Conservation (phyloP, 2,113 vertebrate species). For the Isurus oxyrinchus region DNA sequence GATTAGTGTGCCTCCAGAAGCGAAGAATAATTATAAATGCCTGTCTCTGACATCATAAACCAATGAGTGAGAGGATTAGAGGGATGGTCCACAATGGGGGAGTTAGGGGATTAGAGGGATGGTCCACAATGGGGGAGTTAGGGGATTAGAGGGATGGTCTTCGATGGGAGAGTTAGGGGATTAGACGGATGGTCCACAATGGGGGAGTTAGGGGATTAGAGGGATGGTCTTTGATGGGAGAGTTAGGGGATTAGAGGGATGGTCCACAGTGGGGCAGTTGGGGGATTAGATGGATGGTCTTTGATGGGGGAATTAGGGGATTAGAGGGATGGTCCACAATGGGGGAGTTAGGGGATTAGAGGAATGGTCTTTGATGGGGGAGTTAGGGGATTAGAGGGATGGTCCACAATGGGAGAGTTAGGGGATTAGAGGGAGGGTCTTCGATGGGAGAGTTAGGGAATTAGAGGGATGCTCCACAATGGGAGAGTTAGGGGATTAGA, state of each 20-base stretch:
- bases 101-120: not conserved
- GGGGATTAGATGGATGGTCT: not conserved
- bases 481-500: not conserved
- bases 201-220: not conserved
- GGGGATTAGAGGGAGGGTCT: not conserved
- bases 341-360: not conserved
- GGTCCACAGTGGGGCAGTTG: not conserved
- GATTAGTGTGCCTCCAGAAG: not conserved
- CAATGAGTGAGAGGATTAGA: not conserved
- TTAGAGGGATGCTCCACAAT: not conserved
- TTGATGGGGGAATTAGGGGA: not conserved
- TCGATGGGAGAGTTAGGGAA: not conserved
- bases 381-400: too few relatives aligned
- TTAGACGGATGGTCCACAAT: not conserved
- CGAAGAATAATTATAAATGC: not conserved
- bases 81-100: not conserved
- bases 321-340: not conserved
- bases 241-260: not conserved
- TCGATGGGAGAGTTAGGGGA: not conserved
- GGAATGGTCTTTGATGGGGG: not conserved
- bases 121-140: not conserved
- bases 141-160: not conserved
- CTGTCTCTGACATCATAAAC: not conserved
- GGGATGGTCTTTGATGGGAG: not conserved
- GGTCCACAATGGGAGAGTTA: not conserved